Evolutionary conservation across 2,797 vertebrate genomes (phyloP).

Genomic region (Antennarius maculatus): DNA sequence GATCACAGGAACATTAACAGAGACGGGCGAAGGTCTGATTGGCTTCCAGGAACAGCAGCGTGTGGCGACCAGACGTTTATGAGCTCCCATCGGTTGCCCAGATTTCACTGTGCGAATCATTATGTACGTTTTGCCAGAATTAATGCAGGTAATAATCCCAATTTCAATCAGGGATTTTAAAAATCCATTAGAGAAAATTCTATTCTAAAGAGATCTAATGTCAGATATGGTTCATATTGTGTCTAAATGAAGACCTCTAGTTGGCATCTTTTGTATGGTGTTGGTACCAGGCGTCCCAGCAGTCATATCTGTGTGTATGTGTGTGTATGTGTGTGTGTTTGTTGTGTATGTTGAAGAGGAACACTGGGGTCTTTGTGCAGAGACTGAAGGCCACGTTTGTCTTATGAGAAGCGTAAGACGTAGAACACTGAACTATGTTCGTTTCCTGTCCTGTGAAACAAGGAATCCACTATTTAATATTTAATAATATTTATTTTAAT

Average conservation of each 20-base stretch:
- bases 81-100: too few relatives aligned
- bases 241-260: too few relatives aligned
- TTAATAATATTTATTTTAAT: too few relatives aligned
- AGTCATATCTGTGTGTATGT: slow-evolving; percentile 40
- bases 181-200: too few relatives aligned
- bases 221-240: background rate
- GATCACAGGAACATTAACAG: slow-evolving; percentile 36
- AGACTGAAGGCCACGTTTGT: slow-evolving; percentile 58
- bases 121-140: too few relatives aligned
- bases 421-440: too few relatives aligned
- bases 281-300: slow-evolving; percentile 62
- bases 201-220: background rate
- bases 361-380: slow-evolving; percentile 73
- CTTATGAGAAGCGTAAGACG: slow-evolving; percentile 28
- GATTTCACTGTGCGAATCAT: too few relatives aligned
- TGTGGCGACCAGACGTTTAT: too few relatives aligned
- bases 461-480: too few relatives aligned
- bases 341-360: slow-evolving; percentile 22
- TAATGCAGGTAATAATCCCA: too few relatives aligned
- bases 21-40: slow-evolving; percentile 58
- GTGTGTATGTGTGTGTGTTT: background rate
- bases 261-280: background rate
- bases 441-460: too few relatives aligned
- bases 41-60: background rate
- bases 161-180: too few relatives aligned